A percentile compares a stretch with the other conserved stretches of the same genome.
Conservation (phyloP, 2,113 vertebrate species). For the Etheostoma spectabile region DNA sequence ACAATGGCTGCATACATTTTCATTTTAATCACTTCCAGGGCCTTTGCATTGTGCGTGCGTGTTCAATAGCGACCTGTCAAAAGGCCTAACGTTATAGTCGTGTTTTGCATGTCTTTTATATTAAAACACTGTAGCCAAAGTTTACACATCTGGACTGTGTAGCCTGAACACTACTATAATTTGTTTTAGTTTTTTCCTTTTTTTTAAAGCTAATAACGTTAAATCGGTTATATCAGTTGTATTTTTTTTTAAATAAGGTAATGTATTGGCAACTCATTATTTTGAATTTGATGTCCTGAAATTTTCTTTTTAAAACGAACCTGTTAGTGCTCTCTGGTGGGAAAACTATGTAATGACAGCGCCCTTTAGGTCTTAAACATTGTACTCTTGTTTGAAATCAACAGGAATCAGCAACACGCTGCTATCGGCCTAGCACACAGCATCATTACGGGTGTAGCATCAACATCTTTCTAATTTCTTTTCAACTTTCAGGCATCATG, state of each 20-base stretch:
- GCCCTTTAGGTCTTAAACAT: neutral
- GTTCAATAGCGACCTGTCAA: neutral
- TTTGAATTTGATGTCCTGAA: neutral
- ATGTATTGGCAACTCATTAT: too few relatives aligned
- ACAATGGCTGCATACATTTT: neutral
- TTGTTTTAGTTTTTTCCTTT: too few relatives aligned
- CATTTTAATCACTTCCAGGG: neutral
- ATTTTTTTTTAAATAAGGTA: neutral
- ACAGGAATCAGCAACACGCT: neutral
- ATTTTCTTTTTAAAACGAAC: neutral
- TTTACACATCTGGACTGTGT: neutral
- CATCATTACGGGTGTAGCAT: neutral
- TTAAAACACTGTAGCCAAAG: neutral
- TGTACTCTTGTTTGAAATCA: neutral
- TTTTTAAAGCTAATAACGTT: neutral
- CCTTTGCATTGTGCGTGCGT: neutral
- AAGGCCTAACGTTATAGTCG: neutral
- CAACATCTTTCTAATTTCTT: neutral
- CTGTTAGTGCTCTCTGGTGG: constrained; percentile 35
- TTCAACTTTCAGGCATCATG: neutral
- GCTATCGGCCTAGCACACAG: neutral
- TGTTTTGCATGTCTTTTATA: neutral
- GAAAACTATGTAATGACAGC: neutral
- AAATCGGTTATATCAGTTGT: too few relatives aligned
- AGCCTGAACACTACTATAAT: neutral